Base-by-base conservation (phyloP, 30 jellyfish, hydroid and myxozoan species). In the Mastigias papua region DNA sequence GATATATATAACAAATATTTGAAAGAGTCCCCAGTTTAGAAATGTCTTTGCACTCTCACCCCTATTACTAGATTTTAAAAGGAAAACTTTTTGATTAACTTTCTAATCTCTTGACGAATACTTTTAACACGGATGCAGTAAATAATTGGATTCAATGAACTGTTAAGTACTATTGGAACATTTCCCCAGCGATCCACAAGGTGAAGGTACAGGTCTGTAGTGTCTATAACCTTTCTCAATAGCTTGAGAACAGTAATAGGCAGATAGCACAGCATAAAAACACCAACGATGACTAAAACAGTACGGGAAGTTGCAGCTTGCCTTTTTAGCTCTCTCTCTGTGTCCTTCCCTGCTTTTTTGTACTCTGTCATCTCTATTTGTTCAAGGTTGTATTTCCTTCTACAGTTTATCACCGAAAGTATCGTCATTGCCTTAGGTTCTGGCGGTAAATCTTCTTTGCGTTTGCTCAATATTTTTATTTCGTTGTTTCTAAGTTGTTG, bases 81-180 rank as follows among this genome's bases (percentile, higher is more conserved):
- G 8, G 13, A 8, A 46, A 6, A 16, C 16, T 16, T 16, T 21
- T 54, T 54, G 23, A 54, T 54, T 54, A 54, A 54, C 27, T 54
- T 54, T 25, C 23, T 5, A 11, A 75, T 75, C 21, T 75, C 86
- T 5, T 49, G 51, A 10, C 86, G 73, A 49, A 75, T 75, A 7
- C 2, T 27, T 4, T 31, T 50, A 10, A 75, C 86, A 16, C 86
- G 87, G 19, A 76, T 58, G 37, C 90, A 80, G 81, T 80, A 80
- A n/a, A 80, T 80, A 19, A 80, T 66, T 21, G 90, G 90, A 32
- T 80, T 80, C 63, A 80, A 3, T 15, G 81, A 80, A 57, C 90
- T 80, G 48, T 80, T 80, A 15, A 80, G 57, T 2, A 80, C 22
- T 6, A 80, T 27, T 1, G 64, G 35, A 21, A 80, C 63, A 46